These are phyloP conservation scores for Cephalopholis sonnerati DNA, from an alignment of 2,113 vertebrate species.

Conservation along the genomic window DNA sequence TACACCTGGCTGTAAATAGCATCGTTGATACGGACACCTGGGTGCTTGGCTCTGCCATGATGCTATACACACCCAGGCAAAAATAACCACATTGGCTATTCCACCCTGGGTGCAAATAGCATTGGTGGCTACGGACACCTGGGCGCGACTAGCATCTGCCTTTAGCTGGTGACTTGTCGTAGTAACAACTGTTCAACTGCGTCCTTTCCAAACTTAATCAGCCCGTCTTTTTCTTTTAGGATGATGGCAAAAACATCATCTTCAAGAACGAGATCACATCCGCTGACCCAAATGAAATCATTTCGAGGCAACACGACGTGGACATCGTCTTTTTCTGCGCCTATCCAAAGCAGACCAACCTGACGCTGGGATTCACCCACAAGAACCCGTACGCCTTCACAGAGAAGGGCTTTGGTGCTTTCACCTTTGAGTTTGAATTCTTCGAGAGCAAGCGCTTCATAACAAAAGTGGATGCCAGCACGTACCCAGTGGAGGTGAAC, in stretches of 20 bases:
- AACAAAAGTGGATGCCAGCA: neutral
- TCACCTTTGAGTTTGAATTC: slow-evolving; percentile 69
- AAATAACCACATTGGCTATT: too few species aligned
- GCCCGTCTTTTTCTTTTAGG: slow-evolving; percentile 44
- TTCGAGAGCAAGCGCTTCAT: slow-evolving; percentile 28
- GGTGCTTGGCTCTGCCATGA: too few species aligned
- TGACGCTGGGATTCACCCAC: slow-evolving; percentile 60
- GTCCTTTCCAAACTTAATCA: neutral
- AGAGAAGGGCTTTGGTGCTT: slow-evolving; percentile 70
- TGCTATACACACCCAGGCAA: too few species aligned
- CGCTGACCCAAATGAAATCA: slow-evolving; percentile 29
- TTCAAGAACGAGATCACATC: slow-evolving; percentile 73
- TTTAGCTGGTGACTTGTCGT: neutral
- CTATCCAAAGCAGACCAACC: slow-evolving; percentile 63
- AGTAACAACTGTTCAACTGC: neutral
- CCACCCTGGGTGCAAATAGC: too few species aligned
- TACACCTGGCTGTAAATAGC: too few species aligned
- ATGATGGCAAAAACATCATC: slow-evolving; percentile 62
- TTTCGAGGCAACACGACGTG: slow-evolving; percentile 62
- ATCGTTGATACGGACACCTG: too few species aligned
- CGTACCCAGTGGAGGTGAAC: slow-evolving; percentile 69
- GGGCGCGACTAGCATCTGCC: too few species aligned
- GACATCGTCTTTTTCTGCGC: slow-evolving; percentile 66
- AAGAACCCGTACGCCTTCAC: slow-evolving; percentile 57
- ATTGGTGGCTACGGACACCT: too few species aligned